Evolutionary conservation across 2,888 invertebrate genomes (phyloP).

Genomic region (Xestia ashworthii): DNA sequence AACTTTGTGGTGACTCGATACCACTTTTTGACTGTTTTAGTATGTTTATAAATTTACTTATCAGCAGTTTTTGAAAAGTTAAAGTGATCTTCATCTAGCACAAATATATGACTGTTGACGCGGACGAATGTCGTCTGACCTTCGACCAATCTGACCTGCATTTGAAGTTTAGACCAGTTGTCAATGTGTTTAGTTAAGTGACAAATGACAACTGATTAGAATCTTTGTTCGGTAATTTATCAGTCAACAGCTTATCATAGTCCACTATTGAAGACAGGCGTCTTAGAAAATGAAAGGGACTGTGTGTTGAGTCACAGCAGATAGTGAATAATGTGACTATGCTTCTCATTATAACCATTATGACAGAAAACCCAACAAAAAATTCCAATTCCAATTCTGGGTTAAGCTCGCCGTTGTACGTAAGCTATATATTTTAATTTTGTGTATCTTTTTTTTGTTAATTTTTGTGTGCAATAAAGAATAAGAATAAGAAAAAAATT

Average conservation of each 20-base stretch:
- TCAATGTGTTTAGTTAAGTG: constrained; percentile 22
- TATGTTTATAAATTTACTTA: neutral
- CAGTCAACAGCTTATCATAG: constrained; percentile 8
- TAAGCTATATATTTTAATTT: too few relatives aligned
- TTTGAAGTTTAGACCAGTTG: constrained; percentile 36
- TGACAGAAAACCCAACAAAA: too few relatives aligned
- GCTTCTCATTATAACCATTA: neutral
- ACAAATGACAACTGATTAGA: constrained; percentile 28
- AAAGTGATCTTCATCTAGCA: neutral
- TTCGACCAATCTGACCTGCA: constrained; percentile 23
- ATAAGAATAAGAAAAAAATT: too few relatives aligned
- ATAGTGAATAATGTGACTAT: too few relatives aligned
- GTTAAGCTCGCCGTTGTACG: too few relatives aligned
- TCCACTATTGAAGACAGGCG: constrained; percentile 4
- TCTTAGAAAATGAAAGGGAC: neutral
- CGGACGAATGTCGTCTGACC: constrained; percentile 22
- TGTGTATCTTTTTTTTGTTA: too few relatives aligned
- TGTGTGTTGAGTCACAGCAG: neutral
- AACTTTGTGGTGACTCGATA: neutral
- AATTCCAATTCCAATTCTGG: too few relatives aligned
- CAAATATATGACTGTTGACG: constrained; percentile 1
- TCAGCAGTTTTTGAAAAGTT: neutral
- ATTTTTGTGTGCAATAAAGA: too few relatives aligned
- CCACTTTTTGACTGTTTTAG: neutral
- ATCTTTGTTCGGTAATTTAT: constrained; percentile 19